Evolutionary conservation across 2,113 vertebrate genomes (phyloP).

Genomic region (Laticauda colubrina): DNA sequence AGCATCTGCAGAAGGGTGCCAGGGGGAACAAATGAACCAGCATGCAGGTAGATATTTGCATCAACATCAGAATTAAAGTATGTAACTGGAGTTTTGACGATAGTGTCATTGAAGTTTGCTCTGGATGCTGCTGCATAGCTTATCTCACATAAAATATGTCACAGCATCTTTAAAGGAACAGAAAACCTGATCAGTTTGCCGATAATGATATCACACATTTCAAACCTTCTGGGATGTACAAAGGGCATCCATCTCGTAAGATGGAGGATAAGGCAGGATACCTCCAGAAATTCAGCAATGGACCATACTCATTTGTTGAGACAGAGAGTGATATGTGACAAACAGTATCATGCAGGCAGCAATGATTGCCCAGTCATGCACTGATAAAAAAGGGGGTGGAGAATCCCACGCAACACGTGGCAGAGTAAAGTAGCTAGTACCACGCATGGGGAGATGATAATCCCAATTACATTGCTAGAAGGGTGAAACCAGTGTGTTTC

Average conservation of each 20-base stretch:
- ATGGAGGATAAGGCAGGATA: slow-evolving; percentile 38
- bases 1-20: neutral
- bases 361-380: neutral
- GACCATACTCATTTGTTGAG: slow-evolving; percentile 40
- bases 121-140: slow-evolving; percentile 48
- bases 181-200: slow-evolving; percentile 76
- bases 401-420: neutral
- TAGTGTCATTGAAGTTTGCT: neutral
- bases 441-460: neutral
- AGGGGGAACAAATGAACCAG: neutral
- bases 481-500: neutral
- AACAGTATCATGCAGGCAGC: neutral
- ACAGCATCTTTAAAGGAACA: slow-evolving; percentile 89
- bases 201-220: slow-evolving; percentile 68
- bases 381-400: neutral
- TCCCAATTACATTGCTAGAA: neutral
- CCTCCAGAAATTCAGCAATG: slow-evolving; percentile 3
- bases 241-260: slow-evolving; percentile 52
- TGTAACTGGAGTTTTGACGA: neutral
- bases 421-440: neutral
- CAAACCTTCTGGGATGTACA: neutral
- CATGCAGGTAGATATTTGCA: neutral
- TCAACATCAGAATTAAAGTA: neutral
- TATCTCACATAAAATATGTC: slow-evolving; percentile 90
- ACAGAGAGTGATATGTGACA: slow-evolving; percentile 42